Conservation (phyloP, 2,888 invertebrate genomes). For the Agrotis exclamationis region DNA sequence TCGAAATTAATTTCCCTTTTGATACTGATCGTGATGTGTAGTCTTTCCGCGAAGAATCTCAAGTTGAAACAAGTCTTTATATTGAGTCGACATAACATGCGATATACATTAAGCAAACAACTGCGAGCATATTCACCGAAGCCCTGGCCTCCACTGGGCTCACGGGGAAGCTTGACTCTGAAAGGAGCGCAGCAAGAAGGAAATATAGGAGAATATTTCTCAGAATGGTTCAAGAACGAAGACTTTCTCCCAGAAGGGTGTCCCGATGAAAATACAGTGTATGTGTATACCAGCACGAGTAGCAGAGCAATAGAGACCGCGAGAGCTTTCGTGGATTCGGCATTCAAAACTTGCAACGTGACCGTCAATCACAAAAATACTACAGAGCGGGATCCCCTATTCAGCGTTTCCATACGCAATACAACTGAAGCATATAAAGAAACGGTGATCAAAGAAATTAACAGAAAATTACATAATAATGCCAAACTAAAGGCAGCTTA, state of each 20-base stretch:
- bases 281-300: slow-evolving; percentile 24
- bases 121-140: slow-evolving; percentile 40
- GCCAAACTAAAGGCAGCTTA: too few relatives aligned
- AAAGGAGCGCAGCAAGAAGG: slow-evolving; percentile 53
- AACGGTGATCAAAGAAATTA: slow-evolving; percentile 33
- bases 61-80: slow-evolving; percentile 59
- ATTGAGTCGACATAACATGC: slow-evolving; percentile 58
- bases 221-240: slow-evolving; percentile 53
- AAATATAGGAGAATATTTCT: slow-evolving; percentile 58
- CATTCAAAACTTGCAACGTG: slow-evolving; percentile 47
- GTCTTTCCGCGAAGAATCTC: background rate
- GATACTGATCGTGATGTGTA: slow-evolving; percentile 18
- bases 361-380: slow-evolving; percentile 26
- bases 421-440: slow-evolving; percentile 34
- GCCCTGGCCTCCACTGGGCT: slow-evolving; percentile 22
- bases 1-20: slow-evolving; percentile 20
- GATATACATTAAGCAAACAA: slow-evolving; percentile 12
- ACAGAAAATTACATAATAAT: slow-evolving; percentile 32
- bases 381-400: slow-evolving; percentile 32
- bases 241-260: slow-evolving; percentile 45
- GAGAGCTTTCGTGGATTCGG: slow-evolving; percentile 34
- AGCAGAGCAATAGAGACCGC: slow-evolving; percentile 46
- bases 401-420: slow-evolving; percentile 30
- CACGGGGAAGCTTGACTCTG: slow-evolving; percentile 35
- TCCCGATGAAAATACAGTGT: slow-evolving; percentile 47